These are phyloP conservation scores for Murina feae DNA, from an alignment of 2,113 vertebrate genomes.

Conservation along the genomic window DNA sequence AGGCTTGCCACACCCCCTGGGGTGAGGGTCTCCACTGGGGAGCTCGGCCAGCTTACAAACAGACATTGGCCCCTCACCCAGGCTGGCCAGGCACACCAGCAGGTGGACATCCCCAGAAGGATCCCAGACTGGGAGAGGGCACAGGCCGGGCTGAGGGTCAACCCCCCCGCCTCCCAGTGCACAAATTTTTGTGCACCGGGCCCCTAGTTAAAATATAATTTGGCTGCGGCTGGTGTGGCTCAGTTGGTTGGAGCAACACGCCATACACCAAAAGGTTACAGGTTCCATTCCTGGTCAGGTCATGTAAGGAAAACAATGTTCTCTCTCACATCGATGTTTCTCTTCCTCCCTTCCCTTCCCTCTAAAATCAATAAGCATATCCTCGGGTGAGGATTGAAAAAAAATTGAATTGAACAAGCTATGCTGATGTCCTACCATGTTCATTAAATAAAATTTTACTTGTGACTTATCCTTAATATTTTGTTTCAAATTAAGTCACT, in stretches of 20 bases:
- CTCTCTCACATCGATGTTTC: neutral
- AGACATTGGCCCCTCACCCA: too few species aligned
- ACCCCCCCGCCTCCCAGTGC: too few species aligned
- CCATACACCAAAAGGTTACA: neutral
- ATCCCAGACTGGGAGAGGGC: too few species aligned
- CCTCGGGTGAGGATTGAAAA: too few species aligned
- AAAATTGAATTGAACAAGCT: slow-evolving; percentile 21
- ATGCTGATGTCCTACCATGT: neutral
- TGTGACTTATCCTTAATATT: slow-evolving; percentile 20
- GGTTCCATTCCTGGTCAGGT: neutral
- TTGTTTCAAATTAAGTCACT: neutral
- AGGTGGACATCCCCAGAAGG: too few species aligned
- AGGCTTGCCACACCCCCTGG: too few species aligned
- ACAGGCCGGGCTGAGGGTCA: too few species aligned
- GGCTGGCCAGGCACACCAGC: too few species aligned
- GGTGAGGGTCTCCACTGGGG: too few species aligned
- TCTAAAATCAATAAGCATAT: neutral
- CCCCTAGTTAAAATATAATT: neutral
- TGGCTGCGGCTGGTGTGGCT: neutral
- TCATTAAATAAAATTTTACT: slow-evolving; percentile 43
- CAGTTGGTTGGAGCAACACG: neutral
- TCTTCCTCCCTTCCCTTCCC: neutral
- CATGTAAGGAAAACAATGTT: neutral
- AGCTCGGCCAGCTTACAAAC: too few species aligned
- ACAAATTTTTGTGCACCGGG: too few species aligned